phyloP scores from a whole-genome alignment of 2,797 vertebrate genomes.

The Silurus aristotelis region DNA sequence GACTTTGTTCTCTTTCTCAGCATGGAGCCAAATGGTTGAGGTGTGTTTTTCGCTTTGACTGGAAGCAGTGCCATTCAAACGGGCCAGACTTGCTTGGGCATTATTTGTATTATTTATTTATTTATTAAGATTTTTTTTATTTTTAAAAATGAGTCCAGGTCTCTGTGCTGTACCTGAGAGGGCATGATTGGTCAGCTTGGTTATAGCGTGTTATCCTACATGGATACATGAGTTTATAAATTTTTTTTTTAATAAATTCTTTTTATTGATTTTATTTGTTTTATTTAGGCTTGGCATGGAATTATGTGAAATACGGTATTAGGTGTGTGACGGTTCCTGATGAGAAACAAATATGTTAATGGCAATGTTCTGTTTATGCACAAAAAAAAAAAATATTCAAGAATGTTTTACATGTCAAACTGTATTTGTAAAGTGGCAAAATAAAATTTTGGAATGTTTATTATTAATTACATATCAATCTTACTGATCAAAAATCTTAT shows the following conservation, averaged over 20 bases:
- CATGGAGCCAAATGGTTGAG: conserved; percentile 13
- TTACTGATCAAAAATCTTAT: too few species aligned
- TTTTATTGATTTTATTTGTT: background rate
- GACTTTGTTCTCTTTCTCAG: background rate
- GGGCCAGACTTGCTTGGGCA: conserved; percentile 24
- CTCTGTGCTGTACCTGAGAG: conserved; percentile 17
- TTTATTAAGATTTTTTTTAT: background rate
- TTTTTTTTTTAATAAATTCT: background rate
- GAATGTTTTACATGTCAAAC: background rate
- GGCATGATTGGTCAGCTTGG: conserved; percentile 9
- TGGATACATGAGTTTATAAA: conserved; percentile 20
- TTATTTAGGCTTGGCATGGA: conserved; percentile 12
- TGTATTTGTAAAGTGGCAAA: background rate
- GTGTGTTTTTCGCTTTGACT: background rate
- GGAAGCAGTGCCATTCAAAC: background rate
- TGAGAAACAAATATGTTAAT: background rate
- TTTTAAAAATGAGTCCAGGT: conserved; percentile 31
- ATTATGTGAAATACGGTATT: background rate
- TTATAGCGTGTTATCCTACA: conserved; percentile 28
- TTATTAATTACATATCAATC: too few species aligned
- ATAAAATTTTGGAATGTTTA: background rate
- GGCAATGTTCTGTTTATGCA: background rate
- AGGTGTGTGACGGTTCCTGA: background rate
- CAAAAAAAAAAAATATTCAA: background rate
- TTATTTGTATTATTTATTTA: conserved; percentile 4